A percentile compares a stretch with the other conserved stretches of the same genome.
Evolutionary conservation across 2,797 vertebrate species (phyloP).

Genomic region (Alca torda): DNA sequence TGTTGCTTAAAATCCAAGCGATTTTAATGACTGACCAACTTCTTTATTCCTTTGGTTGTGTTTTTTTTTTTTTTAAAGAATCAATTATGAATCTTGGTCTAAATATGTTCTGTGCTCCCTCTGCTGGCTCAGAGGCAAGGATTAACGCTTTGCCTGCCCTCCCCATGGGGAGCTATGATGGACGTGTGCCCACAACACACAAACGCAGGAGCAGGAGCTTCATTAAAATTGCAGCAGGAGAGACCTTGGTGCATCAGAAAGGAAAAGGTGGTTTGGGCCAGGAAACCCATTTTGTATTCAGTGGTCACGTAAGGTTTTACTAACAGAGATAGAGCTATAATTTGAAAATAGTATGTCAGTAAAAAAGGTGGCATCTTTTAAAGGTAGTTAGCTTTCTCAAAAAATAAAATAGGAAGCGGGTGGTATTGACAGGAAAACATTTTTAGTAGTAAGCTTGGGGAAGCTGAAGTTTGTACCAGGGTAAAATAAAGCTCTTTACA

Average conservation of each 20-base stretch:
- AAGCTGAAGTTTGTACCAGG: slow-evolving; percentile 2
- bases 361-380: slow-evolving; percentile 24
- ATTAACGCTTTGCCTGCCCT: neutral
- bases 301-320: neutral
- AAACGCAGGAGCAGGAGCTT: neutral
- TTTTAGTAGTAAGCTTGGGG: slow-evolving; percentile 9
- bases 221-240: slow-evolving; percentile 20
- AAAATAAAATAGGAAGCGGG: neutral
- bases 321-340: slow-evolving; percentile 27
- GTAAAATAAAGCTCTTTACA: neutral
- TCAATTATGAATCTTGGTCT: neutral
- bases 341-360: slow-evolving; percentile 22
- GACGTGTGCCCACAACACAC: neutral
- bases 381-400: neutral
- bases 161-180: neutral
- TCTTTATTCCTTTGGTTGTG: neutral
- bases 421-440: neutral
- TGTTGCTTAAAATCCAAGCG: neutral
- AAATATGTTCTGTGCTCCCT: slow-evolving; percentile 38
- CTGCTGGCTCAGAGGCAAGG: neutral
- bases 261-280: slow-evolving; percentile 19
- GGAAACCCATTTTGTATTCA: slow-evolving; percentile 29
- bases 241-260: neutral
- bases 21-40: neutral
- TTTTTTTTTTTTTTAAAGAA: neutral